These are phyloP conservation scores for Sapayoa aenigma DNA, from an alignment of 2,113 vertebrate species.

Conservation along the genomic window DNA sequence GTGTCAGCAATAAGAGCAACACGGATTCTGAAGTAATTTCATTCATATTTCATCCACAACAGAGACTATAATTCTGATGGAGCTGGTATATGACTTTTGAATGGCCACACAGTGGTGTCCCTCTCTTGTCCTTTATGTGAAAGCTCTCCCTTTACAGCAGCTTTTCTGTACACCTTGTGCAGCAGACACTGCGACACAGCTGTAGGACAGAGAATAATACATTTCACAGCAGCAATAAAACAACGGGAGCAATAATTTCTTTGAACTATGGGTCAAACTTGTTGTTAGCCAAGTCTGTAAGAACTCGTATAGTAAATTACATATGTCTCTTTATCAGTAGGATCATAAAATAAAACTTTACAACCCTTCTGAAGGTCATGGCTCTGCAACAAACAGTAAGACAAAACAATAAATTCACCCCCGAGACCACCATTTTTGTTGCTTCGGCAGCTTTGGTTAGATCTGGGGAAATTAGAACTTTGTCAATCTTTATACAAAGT, in stretches of 20 bases:
- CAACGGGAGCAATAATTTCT: constrained; percentile 41
- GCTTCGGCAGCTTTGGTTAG: neutral
- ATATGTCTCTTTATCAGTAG: constrained; percentile 18
- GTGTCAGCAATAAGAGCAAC: neutral
- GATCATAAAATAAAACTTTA: constrained; percentile 58
- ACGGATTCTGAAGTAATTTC: neutral
- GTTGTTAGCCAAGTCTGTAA: constrained; percentile 45
- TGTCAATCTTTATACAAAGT: neutral
- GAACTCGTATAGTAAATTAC: constrained; percentile 24
- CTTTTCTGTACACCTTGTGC: neutral
- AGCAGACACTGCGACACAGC: neutral
- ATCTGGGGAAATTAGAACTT: neutral
- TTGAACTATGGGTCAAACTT: constrained; percentile 53
- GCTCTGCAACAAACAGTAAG: constrained; percentile 18
- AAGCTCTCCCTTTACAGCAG: neutral
- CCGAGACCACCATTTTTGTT: neutral
- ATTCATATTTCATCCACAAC: neutral
- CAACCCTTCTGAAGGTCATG: constrained; percentile 1
- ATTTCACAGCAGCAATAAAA: constrained; percentile 24
- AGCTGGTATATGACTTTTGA: neutral
- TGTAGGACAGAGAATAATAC: neutral
- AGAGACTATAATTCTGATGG: neutral
- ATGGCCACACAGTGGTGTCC: neutral
- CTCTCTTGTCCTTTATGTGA: neutral
- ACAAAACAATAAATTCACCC: constrained; percentile 22